These are phyloP conservation scores for Garra rufa DNA, from an alignment of 2,113 vertebrate species.

Conservation along the genomic window DNA sequence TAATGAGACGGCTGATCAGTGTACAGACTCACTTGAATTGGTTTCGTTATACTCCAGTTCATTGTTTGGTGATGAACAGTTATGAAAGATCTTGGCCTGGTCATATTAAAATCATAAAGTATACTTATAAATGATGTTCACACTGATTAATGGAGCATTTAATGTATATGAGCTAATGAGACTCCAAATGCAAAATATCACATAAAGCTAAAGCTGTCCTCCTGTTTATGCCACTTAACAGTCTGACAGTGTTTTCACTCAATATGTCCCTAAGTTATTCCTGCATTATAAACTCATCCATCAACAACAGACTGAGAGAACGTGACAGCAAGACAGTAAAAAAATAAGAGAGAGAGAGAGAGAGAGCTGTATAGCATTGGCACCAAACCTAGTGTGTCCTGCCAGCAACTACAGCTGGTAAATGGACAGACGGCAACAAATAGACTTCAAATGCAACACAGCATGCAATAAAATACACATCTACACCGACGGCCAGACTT, in stretches of 20 bases:
- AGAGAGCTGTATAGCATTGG: neutral
- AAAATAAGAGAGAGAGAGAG: neutral
- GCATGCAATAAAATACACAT: neutral
- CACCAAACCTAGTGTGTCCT: neutral
- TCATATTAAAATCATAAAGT: neutral
- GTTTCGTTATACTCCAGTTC: neutral
- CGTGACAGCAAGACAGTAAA: neutral
- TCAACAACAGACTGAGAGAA: neutral
- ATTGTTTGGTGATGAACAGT: neutral
- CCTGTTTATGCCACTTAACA: neutral
- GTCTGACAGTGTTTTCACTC: conserved; percentile 27
- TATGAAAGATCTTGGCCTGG: neutral
- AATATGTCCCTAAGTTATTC: conserved; percentile 25
- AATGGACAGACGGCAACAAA: conserved; percentile 15
- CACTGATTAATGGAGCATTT: neutral
- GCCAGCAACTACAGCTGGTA: conserved; percentile 37
- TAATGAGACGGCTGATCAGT: conserved; percentile 14
- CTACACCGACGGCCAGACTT: neutral
- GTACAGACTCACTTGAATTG: neutral
- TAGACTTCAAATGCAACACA: conserved; percentile 19
- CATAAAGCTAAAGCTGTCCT: neutral
- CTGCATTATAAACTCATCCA: neutral
- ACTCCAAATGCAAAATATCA: neutral
- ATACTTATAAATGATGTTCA: neutral
- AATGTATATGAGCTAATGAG: neutral